Evolutionary conservation across 2,113 vertebrate genomes (phyloP).

Genomic region (Dasypus novemcinctus): DNA sequence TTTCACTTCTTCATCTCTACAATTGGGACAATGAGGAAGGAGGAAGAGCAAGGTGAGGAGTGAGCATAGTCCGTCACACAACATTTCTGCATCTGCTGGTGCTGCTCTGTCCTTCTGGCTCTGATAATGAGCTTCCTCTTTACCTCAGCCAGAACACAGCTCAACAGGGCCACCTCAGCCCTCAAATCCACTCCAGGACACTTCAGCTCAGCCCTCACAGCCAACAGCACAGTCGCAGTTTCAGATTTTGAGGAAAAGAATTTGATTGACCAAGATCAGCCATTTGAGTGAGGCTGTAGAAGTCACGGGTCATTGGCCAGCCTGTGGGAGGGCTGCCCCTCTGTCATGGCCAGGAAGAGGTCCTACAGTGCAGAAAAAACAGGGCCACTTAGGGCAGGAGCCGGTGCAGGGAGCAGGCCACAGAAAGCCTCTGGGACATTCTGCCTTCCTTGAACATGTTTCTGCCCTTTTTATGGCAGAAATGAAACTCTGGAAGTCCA

Average conservation of each 20-base stretch:
- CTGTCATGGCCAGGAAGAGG: fast-evolving
- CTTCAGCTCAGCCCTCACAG: not conserved
- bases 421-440: not conserved
- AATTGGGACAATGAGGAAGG: not conserved
- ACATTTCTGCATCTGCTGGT: too few species aligned
- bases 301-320: not conserved
- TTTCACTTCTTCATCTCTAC: not conserved
- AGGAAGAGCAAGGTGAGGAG: not conserved
- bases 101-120: too few species aligned
- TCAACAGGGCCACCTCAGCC: not conserved
- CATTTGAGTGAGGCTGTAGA: not conserved
- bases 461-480: not conserved
- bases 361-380: not conserved
- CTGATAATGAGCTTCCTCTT: not conserved
- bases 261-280: not conserved
- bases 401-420: not conserved
- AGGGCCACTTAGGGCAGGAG: not conserved
- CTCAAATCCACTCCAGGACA: not conserved
- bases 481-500: not conserved
- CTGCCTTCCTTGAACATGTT: not conserved
- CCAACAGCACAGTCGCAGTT: not conserved
- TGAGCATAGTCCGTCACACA: fast-evolving
- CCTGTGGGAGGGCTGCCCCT: not conserved
- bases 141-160: not conserved
- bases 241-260: not conserved